Base-by-base conservation (phyloP, 2,113 vertebrate genomes). In the Albula goreensis region DNA sequence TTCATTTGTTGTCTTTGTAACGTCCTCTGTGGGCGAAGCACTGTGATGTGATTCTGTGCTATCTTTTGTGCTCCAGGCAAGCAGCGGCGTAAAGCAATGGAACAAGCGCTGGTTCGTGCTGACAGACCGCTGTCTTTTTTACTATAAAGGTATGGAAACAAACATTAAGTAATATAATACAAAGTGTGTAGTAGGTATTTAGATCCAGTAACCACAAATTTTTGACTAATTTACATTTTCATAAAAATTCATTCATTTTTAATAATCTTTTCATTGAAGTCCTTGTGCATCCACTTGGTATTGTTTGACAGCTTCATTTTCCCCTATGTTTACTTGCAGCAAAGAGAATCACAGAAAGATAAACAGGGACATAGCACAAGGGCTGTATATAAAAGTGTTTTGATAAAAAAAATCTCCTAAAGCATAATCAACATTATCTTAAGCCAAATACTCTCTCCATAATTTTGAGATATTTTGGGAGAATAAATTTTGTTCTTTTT, bases 101-200 rank as follows among this genome's bases (percentile, higher is more conserved):
- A 99, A 98, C 92, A 98, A 96, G 90, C 96, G 98, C 86, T 99
- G 98, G 98, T 99, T 99, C 0, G 97, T 99, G 87, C 95, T 99
- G 89, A 95, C 97, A 60, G 98, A 99, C 90, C 96, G 97, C 87
- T 98, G 97, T 93, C 97, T 99, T 81, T 99, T 99, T 93, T 99
- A 99, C 93, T 99, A 99, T 88, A 98, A 98, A 98, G 98, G 98
- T 99, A 85, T 49, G 92, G 87, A 22, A 4, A 31, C 13, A 9
- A 52, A 79, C 49, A 22, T 83, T 50, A 51, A 7, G 2, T 49
- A 2, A 22, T 50, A n/a, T 53, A 7, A 84, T 66, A 84, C n/a
- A 10, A 5, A 74, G 8, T 74, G n/a, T 8, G 0, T 74, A 31
- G 31, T 31, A 8, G n/a, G 70, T 74, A 3, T 74, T 31, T n/a